phyloP scores from a whole-genome alignment of 2,113 vertebrate species.

The Cebidichthys violaceus region DNA sequence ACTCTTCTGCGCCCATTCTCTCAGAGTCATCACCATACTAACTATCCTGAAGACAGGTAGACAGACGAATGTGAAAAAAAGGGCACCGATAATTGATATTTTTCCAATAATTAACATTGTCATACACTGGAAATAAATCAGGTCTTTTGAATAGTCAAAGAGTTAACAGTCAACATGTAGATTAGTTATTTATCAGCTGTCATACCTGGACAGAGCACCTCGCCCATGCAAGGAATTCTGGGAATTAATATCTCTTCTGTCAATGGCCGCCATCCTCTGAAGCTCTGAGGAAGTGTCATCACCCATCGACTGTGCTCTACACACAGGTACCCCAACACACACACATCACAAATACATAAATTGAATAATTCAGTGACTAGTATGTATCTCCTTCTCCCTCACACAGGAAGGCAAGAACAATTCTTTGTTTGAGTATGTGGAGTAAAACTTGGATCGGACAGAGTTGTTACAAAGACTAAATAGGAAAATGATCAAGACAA shows the following conservation, averaged over 20 bases:
- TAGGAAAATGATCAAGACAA: not conserved
- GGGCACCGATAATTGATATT: not conserved
- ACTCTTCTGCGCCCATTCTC: slow-evolving; percentile 93
- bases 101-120: not conserved
- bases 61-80: not conserved
- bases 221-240: slow-evolving; percentile 80
- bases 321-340: not conserved
- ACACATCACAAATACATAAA: not conserved
- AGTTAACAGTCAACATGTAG: not conserved
- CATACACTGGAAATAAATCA: not conserved
- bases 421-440: not conserved
- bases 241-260: slow-evolving; percentile 69
- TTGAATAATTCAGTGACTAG: not conserved
- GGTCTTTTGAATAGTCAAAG: not conserved
- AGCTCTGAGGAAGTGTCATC: slow-evolving; percentile 88
- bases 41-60: slow-evolving; percentile 81
- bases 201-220: slow-evolving; percentile 86
- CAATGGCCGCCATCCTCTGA: slow-evolving; percentile 80
- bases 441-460: not conserved
- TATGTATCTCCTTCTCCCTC: not conserved
- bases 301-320: slow-evolving; percentile 83
- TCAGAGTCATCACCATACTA: slow-evolving; percentile 88
- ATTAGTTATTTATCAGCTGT: not conserved
- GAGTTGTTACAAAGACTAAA: not conserved
- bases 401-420: not conserved